Conservation (phyloP, 2,797 vertebrate genomes). For the Micromesistius poutassou region DNA sequence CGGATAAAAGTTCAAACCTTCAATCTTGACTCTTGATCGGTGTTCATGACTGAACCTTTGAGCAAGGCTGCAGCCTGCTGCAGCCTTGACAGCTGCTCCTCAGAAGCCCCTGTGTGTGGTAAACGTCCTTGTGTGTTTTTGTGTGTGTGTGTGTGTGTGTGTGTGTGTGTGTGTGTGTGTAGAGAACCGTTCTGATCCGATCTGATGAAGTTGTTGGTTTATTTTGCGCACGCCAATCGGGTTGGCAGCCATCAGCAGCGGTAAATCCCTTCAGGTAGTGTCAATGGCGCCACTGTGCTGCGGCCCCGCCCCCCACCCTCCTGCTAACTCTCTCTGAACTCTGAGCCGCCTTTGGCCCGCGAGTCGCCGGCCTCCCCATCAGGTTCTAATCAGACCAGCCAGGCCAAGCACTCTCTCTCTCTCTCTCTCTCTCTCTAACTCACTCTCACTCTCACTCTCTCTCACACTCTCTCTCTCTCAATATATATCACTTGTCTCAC, state of each 20-base stretch:
- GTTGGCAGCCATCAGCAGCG: constrained; percentile 31
- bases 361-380: constrained; percentile 57
- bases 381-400: constrained; percentile 60
- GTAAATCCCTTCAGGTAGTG: constrained; percentile 37
- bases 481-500: neutral
- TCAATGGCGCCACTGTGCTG: constrained; percentile 55
- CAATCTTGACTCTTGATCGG: neutral
- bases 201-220: neutral
- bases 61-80: neutral
- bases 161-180: neutral
- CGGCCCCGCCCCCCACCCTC: constrained; percentile 55
- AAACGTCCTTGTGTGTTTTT: too few relatives aligned
- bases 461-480: neutral
- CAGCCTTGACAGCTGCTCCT: neutral
- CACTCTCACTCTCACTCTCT: neutral
- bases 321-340: constrained; percentile 64
- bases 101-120: too few relatives aligned
- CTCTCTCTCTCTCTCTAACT: constrained; percentile 22
- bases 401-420: neutral
- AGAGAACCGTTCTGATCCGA: neutral
- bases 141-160: too few relatives aligned
- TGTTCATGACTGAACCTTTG: neutral
- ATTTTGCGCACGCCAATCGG: constrained; percentile 40
- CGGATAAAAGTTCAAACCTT: too few relatives aligned
- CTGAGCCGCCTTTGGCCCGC: constrained; percentile 48